A percentile compares a stretch with the other conserved stretches of the same genome.
Evolutionary conservation across 2,888 invertebrate species (phyloP).

Genomic region (Drosophila austrosaltans): DNA sequence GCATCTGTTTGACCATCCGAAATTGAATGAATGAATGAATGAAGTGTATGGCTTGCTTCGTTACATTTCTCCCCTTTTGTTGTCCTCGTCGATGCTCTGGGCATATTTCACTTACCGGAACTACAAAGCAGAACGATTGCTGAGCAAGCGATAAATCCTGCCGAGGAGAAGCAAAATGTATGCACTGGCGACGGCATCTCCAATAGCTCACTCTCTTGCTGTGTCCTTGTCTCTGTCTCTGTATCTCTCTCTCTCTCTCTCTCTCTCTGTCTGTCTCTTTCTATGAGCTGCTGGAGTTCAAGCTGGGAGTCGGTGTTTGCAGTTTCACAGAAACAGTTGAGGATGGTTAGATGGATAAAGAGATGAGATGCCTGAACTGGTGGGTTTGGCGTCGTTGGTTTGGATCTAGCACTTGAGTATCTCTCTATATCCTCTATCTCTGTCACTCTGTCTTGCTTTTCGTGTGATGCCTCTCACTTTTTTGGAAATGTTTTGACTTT

Average conservation of each 20-base stretch:
- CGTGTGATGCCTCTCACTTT: not conserved
- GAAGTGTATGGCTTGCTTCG: constrained; percentile 28
- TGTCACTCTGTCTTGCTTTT: constrained; percentile 3
- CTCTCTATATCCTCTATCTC: not conserved
- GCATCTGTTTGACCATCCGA: constrained; percentile 26
- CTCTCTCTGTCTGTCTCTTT: not conserved
- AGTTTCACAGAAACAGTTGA: constrained; percentile 12
- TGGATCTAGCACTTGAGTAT: constrained; percentile 45
- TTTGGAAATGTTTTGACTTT: constrained; percentile 20
- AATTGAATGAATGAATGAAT: constrained; percentile 24
- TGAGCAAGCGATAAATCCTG: constrained; percentile 83
- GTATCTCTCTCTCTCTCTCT: constrained; percentile 7
- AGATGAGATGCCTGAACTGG: constrained; percentile 11
- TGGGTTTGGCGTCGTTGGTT: constrained; percentile 40
- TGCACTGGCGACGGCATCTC: constrained; percentile 67
- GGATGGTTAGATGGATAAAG: not conserved
- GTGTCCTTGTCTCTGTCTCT: not conserved
- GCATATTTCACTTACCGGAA: constrained; percentile 83
- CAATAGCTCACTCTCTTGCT: not conserved
- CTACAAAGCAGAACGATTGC: constrained; percentile 83
- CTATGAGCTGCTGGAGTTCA: not conserved
- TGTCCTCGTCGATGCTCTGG: constrained; percentile 30
- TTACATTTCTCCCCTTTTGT: constrained; percentile 20
- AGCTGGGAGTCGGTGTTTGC: not conserved
- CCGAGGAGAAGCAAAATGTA: constrained; percentile 73